phyloP scores from a whole-genome alignment of 2,113 vertebrate genomes.

The Haliaeetus leucogaster region DNA sequence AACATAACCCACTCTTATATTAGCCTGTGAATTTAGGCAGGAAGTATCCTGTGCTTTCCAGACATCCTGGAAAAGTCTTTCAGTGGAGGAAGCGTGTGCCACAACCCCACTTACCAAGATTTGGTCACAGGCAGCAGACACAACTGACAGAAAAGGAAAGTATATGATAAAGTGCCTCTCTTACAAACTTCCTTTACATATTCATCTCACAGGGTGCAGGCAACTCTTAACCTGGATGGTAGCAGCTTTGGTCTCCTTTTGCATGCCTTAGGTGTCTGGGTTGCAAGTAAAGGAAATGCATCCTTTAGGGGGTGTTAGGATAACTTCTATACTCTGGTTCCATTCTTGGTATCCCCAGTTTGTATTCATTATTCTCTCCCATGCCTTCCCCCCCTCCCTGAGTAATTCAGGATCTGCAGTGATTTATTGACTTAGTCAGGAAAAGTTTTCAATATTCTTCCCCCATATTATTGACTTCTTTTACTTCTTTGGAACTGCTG shows the following conservation, averaged over 20 bases:
- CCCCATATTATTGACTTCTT: not conserved
- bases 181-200: not conserved
- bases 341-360: not conserved
- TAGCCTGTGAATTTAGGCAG: not conserved
- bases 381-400: too few species aligned
- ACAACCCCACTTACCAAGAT: not conserved
- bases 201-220: not conserved
- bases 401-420: too few species aligned
- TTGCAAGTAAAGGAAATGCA: not conserved
- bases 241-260: not conserved
- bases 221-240: not conserved
- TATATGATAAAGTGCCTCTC: accelerated
- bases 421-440: not conserved
- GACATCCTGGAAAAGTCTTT: not conserved
- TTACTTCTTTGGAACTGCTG: not conserved
- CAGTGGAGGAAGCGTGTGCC: accelerated
- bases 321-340: not conserved
- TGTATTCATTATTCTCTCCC: not conserved
- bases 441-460: not conserved
- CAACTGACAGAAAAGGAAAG: not conserved
- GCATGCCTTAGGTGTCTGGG: not conserved
- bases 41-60: not conserved
- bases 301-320: not conserved
- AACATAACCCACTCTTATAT: not conserved
- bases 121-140: not conserved